Evolutionary conservation across 2,797 vertebrate genomes (phyloP).

Genomic region (Eulemur mongoz): DNA sequence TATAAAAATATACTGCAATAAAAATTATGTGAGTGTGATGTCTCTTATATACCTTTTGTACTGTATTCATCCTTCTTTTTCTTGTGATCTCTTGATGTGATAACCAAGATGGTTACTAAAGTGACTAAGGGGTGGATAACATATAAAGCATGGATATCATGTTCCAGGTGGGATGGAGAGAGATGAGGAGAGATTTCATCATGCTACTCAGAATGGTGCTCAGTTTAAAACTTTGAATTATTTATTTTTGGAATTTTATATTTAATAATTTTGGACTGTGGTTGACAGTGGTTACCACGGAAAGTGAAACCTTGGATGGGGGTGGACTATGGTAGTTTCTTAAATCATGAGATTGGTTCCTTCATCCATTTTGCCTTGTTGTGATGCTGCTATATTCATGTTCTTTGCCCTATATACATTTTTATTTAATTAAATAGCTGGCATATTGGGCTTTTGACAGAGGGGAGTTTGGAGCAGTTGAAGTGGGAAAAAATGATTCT

Average conservation of each 20-base stretch:
- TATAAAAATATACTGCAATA: not conserved
- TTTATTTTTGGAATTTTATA: not conserved
- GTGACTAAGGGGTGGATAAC: not conserved
- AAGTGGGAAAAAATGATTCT: not conserved
- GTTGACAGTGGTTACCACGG: not conserved
- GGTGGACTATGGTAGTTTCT: not conserved
- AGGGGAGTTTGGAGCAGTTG: not conserved
- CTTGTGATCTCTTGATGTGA: not conserved
- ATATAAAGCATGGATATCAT: not conserved
- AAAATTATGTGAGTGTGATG: not conserved
- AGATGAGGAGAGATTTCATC: not conserved
- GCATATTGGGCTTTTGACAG: not conserved
- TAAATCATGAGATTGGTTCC: not conserved
- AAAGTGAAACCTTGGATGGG: not conserved
- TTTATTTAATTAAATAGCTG: slow-evolving; percentile 35
- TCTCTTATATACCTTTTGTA: not conserved
- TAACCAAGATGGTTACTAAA: not conserved
- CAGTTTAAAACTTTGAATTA: not conserved
- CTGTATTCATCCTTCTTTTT: not conserved
- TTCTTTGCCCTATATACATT: not conserved
- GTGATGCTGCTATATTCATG: not conserved
- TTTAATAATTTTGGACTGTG: not conserved
- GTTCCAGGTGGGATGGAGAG: not conserved
- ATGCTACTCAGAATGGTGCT: not conserved
- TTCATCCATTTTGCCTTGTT: not conserved